These are phyloP conservation scores for Cercocebus atys DNA, from an alignment of 2,113 vertebrate species.

Conservation along the genomic window DNA sequence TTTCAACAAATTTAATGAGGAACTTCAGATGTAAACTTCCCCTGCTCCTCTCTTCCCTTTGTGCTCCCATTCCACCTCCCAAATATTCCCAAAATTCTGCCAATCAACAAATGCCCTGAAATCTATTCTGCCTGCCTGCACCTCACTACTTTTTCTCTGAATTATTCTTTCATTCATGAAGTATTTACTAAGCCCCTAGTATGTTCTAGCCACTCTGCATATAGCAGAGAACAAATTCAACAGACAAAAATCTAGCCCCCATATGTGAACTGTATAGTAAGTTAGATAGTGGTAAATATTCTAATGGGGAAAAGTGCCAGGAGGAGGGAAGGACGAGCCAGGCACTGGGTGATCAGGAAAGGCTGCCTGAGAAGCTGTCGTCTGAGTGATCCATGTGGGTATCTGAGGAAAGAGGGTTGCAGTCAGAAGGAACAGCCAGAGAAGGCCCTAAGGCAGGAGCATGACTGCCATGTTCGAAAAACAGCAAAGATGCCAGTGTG, in stretches of 20 bases:
- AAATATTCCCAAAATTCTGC: not conserved
- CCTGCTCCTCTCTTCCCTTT: not conserved
- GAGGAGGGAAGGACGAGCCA: not conserved
- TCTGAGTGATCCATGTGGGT: fast-evolving
- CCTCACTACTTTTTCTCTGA: not conserved
- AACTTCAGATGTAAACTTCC: not conserved
- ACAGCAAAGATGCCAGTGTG: not conserved
- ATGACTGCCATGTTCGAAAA: fast-evolving
- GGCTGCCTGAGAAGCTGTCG: not conserved
- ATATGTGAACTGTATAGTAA: not conserved
- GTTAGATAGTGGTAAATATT: not conserved
- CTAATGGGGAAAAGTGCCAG: not conserved
- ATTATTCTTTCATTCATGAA: not conserved
- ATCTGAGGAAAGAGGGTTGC: not conserved
- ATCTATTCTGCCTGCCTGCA: not conserved
- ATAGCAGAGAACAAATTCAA: not conserved
- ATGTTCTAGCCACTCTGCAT: not conserved
- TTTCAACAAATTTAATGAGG: not conserved
- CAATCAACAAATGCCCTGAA: not conserved
- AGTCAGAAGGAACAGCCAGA: not conserved
- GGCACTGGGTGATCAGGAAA: not conserved
- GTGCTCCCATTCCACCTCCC: too few relatives aligned
- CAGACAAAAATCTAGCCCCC: not conserved
- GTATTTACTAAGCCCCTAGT: not conserved
- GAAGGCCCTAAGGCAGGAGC: not conserved